phyloP scores from a whole-genome alignment of 2,888 invertebrate species.

The Notodonta ziczac region DNA sequence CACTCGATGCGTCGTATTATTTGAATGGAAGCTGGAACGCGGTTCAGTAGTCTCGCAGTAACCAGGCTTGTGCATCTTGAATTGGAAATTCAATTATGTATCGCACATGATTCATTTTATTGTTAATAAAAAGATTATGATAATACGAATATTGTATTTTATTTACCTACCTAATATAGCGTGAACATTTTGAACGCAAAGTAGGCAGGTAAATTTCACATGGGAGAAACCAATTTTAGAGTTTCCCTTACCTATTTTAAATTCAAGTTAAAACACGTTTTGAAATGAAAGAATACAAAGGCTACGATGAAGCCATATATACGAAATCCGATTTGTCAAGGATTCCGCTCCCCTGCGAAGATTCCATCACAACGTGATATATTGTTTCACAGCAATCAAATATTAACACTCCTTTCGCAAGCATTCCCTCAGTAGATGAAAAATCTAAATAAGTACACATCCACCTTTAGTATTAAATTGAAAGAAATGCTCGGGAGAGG shows the following conservation, averaged over 20 bases:
- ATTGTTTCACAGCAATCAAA: conserved; percentile 36
- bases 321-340: too few species aligned
- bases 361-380: conserved; percentile 10
- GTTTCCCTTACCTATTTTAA: too few species aligned
- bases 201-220: too few species aligned
- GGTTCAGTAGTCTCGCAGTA: conserved; percentile 58
- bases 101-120: conserved; percentile 82
- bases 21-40: conserved; percentile 46
- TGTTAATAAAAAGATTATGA: conserved; percentile 83
- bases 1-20: conserved; percentile 35
- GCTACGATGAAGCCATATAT: too few species aligned
- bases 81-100: conserved; percentile 79
- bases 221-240: too few species aligned
- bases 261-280: too few species aligned
- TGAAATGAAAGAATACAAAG: too few species aligned
- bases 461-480: conserved; percentile 43
- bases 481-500: conserved; percentile 47
- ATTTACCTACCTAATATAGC: conserved; percentile 26
- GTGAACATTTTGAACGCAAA: background rate
- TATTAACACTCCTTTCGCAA: conserved; percentile 30
- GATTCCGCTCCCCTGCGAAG: background rate
- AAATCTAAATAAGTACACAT: conserved; percentile 27
- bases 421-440: conserved; percentile 28
- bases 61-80: conserved; percentile 73
- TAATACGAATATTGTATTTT: conserved; percentile 57